phyloP scores from a whole-genome alignment of 2,113 vertebrate species.

The Parotia lawesii region DNA sequence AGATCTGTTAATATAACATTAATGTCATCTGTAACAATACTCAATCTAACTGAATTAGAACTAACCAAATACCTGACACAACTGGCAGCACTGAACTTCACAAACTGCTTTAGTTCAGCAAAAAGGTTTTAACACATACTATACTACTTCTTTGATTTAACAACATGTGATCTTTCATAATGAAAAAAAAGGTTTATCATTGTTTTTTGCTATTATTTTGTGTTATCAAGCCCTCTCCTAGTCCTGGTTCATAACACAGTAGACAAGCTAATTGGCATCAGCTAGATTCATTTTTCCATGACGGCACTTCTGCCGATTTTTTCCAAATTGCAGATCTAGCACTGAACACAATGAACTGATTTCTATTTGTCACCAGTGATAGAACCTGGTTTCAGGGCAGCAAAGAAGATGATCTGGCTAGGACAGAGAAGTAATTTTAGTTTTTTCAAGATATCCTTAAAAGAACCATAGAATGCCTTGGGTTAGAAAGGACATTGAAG shows the following conservation, averaged over 20 bases:
- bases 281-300: not conserved
- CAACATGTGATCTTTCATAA: not conserved
- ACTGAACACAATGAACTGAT: not conserved
- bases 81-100: not conserved
- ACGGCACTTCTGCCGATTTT: not conserved
- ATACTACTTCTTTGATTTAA: not conserved
- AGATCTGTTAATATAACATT: not conserved
- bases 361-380: not conserved
- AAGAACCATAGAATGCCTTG: not conserved
- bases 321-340: not conserved
- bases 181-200: accelerated
- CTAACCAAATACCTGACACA: not conserved
- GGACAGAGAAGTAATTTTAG: not conserved
- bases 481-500: not conserved
- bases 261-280: not conserved
- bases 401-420: not conserved
- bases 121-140: not conserved
- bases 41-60: not conserved
- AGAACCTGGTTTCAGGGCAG: not conserved
- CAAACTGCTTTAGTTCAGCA: not conserved
- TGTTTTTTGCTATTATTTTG: not conserved
- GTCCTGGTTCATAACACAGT: not conserved
- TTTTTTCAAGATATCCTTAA: not conserved
- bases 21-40: not conserved
- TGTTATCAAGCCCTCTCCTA: not conserved